A percentile compares a stretch with the other conserved stretches of the same genome.
Conservation (phyloP, 2,113 vertebrate species). For the Amblyornis subalaris region DNA sequence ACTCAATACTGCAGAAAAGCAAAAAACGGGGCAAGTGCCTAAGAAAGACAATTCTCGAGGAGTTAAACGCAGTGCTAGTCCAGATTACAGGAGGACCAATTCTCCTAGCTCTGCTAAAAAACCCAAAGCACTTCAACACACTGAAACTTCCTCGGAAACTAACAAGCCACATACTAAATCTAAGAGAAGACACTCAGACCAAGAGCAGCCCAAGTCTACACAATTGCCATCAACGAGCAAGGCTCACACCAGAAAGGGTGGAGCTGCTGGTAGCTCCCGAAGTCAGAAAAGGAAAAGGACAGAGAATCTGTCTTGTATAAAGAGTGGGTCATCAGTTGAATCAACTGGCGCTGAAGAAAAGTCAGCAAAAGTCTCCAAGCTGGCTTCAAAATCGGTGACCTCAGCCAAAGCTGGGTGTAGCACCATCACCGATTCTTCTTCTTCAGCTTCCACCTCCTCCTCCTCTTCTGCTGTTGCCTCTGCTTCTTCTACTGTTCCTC, state of each 20-base stretch:
- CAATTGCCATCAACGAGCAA: constrained; percentile 86
- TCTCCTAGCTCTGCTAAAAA: constrained; percentile 93
- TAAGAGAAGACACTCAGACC: constrained; percentile 88
- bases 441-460: constrained; percentile 90
- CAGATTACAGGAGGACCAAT: constrained; percentile 89
- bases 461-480: constrained; percentile 86
- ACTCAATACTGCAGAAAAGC: constrained; percentile 88
- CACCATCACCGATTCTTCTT: constrained; percentile 95
- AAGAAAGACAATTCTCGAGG: constrained; percentile 90
- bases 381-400: constrained; percentile 99
- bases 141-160: constrained; percentile 82
- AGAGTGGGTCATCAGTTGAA: constrained; percentile 85
- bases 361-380: constrained; percentile 98
- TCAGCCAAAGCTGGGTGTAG: constrained; percentile 99
- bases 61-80: constrained; percentile 91
- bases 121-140: constrained; percentile 85
- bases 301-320: constrained; percentile 85
- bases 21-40: constrained; percentile 85
- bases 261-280: constrained; percentile 82
- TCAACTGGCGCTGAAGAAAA: constrained; percentile 91
- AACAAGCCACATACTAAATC: constrained; percentile 86
- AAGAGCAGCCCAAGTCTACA: constrained; percentile 79
- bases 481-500: constrained; percentile 84
- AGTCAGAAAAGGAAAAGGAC: constrained; percentile 96
- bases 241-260: constrained; percentile 89